These are phyloP conservation scores for Coryphaenoides rupestris DNA, from an alignment of 2,113 vertebrate species.

Conservation along the genomic window DNA sequence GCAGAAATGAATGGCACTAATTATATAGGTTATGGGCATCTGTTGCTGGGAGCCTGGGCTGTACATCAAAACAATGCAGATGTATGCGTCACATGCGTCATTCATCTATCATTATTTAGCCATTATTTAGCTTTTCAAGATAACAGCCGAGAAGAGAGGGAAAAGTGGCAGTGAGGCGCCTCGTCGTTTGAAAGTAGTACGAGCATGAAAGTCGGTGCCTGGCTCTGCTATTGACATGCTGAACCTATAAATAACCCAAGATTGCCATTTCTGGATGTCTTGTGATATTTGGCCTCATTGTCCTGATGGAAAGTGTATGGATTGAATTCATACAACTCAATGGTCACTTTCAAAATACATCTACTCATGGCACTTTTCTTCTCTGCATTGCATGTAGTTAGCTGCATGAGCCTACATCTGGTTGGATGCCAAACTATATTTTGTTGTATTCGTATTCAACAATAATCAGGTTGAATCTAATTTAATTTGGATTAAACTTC, in stretches of 20 bases:
- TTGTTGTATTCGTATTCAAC: no score
- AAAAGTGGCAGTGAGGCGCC: slow-evolving; percentile 1
- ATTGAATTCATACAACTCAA: not conserved
- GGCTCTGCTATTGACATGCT: no score
- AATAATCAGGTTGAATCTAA: no score
- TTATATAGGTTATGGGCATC: slow-evolving; percentile 19
- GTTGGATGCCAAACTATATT: no score
- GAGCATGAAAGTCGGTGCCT: no score
- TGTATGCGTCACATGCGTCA: slow-evolving; percentile 19
- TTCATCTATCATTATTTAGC: slow-evolving; percentile 17
- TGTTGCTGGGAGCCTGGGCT: slow-evolving; percentile 5
- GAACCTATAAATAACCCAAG: not conserved
- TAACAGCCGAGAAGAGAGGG: not conserved
- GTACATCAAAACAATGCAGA: slow-evolving; percentile 18
- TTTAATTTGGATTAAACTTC: no score
- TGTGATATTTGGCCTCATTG: not conserved
- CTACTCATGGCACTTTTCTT: no score
- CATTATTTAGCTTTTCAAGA: slow-evolving; percentile 8
- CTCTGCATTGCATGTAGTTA: no score
- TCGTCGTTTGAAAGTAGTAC: no score
- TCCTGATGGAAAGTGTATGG: not conserved
- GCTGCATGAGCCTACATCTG: no score
- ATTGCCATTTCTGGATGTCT: not conserved
- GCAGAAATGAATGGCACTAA: slow-evolving; percentile 31
- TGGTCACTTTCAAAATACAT: not conserved